These are phyloP conservation scores for Acronicta leporina DNA, from an alignment of 2,888 invertebrate species.

Conservation along the genomic window DNA sequence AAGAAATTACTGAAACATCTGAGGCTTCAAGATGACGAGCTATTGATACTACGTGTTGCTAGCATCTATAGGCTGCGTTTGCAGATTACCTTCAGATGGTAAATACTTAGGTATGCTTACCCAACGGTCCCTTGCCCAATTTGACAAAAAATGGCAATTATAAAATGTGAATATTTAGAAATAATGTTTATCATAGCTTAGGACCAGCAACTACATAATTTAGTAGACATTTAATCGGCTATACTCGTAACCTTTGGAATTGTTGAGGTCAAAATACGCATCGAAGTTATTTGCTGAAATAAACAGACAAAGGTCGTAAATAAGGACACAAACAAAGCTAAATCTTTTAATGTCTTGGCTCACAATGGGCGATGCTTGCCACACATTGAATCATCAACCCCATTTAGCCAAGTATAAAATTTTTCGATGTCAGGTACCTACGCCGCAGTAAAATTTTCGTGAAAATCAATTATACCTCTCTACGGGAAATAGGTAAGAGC, in stretches of 20 bases:
- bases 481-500: conserved; percentile 70
- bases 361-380: neutral
- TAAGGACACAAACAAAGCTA: conserved; percentile 16
- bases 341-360: conserved; percentile 19
- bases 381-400: neutral
- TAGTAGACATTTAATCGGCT: conserved; percentile 17
- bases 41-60: too few relatives aligned
- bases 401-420: neutral
- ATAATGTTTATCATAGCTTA: neutral
- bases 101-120: too few relatives aligned
- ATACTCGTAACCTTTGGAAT: conserved; percentile 15
- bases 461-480: conserved; percentile 66
- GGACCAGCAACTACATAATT: neutral
- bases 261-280: conserved; percentile 10
- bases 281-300: conserved; percentile 4
- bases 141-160: too few relatives aligned
- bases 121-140: too few relatives aligned
- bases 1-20: too few relatives aligned
- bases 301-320: conserved; percentile 10
- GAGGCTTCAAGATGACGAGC: too few relatives aligned
- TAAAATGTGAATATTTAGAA: conserved; percentile 24
- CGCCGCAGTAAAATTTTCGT: conserved; percentile 30
- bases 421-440: conserved; percentile 1
- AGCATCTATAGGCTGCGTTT: too few relatives aligned
- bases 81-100: too few relatives aligned